Evolutionary conservation across 2,113 vertebrate species (phyloP).

Genomic region (human (Homo sapiens)): DNA sequence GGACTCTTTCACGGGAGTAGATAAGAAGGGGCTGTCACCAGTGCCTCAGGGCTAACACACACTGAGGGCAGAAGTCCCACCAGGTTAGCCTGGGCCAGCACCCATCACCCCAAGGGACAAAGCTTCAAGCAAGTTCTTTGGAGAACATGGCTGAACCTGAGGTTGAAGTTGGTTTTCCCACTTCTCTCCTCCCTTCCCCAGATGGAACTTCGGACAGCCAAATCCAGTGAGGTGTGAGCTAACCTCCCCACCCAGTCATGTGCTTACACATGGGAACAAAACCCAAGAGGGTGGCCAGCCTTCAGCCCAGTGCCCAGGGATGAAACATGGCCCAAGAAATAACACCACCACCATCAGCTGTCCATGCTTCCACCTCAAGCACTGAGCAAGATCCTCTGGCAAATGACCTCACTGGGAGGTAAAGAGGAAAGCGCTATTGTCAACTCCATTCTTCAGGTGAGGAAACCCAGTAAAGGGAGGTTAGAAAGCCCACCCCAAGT

Average conservation of each 20-base stretch:
- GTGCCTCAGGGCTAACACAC: background rate
- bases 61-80: background rate
- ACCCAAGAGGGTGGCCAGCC: too few relatives aligned
- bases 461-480: background rate
- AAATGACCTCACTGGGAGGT: background rate
- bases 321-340: background rate
- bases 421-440: background rate
- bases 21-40: background rate
- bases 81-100: too few relatives aligned
- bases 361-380: too few relatives aligned
- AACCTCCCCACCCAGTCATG: background rate
- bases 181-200: background rate
- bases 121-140: background rate
- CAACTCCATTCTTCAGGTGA: background rate
- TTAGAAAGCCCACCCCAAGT: background rate
- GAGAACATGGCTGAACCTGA: background rate
- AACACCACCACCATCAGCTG: background rate
- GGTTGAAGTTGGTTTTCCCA: background rate
- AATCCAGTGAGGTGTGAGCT: background rate
- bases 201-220: background rate
- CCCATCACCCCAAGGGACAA: too few relatives aligned
- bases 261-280: background rate
- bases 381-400: background rate
- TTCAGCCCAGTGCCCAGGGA: accelerated
- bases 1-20: too few relatives aligned